Percentiles rank a stretch among this genome's conserved stretches.
These are phyloP conservation scores for Corbicula japonica DNA, from an alignment of 2,888 invertebrate genomes.

Conservation along the genomic window DNA sequence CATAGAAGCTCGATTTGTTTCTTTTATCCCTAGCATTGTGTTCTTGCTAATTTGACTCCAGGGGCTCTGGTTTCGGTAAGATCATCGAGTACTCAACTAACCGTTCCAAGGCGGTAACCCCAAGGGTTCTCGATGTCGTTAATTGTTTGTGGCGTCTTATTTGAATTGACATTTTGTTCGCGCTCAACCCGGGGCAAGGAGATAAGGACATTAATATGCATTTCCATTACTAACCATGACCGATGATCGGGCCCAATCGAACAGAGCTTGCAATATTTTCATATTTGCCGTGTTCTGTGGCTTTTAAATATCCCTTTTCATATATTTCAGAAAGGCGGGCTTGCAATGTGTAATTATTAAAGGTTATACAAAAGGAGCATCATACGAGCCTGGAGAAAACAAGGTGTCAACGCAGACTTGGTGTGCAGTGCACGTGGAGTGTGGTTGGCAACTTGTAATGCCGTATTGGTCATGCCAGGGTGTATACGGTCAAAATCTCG, in stretches of 20 bases:
- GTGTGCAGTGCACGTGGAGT: conserved; percentile 50
- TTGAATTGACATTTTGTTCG: too few relatives aligned
- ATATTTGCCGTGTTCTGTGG: neutral
- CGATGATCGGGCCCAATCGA: neutral
- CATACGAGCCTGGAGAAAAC: conserved; percentile 62
- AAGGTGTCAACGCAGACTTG: conserved; percentile 24
- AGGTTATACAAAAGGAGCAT: conserved; percentile 57
- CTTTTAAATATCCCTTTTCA: neutral
- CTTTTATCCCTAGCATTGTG: neutral
- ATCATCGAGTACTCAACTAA: neutral
- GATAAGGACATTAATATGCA: neutral
- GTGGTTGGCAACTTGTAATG: conserved; percentile 57
- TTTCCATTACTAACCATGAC: neutral
- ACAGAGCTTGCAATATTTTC: neutral
- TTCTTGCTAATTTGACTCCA: neutral
- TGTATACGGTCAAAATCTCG: conserved; percentile 45
- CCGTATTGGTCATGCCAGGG: conserved; percentile 59
- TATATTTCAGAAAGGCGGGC: conserved; percentile 44
- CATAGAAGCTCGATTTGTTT: neutral
- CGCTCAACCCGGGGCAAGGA: neutral
- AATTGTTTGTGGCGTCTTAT: too few relatives aligned
- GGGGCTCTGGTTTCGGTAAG: neutral
- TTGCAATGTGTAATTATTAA: conserved; percentile 50
- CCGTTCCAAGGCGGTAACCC: too few relatives aligned
- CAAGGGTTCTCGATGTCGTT: too few relatives aligned